These are phyloP conservation scores for Bombus fervidus DNA, from an alignment of 1,140 invertebrate species.

Conservation along the genomic window DNA sequence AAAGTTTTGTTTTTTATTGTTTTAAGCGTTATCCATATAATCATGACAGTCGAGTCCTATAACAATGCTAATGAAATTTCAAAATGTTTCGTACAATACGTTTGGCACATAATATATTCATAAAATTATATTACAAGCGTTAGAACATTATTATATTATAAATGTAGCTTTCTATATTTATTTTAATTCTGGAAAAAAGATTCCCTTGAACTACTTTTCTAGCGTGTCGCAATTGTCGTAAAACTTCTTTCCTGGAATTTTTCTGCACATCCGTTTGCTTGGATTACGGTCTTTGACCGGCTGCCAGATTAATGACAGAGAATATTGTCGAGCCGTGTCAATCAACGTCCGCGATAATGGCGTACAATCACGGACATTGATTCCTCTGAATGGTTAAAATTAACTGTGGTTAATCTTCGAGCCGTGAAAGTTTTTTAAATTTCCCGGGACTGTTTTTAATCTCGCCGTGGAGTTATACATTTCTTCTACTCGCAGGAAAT, in stretches of 20 bases:
- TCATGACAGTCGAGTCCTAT: too few species aligned
- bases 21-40: too few species aligned
- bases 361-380: conserved; percentile 4
- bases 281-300: too few species aligned
- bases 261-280: neutral
- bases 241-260: neutral
- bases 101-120: too few species aligned
- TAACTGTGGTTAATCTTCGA: neutral
- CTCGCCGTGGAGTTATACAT: neutral
- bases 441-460: too few species aligned
- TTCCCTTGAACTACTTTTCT: neutral
- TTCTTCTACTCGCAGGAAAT: too few species aligned
- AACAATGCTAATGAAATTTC: too few species aligned
- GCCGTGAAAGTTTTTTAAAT: neutral
- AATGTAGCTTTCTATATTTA: neutral
- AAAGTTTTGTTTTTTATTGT: too few species aligned
- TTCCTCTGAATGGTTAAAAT: neutral
- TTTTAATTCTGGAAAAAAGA: neutral
- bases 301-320: neutral
- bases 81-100: too few species aligned
- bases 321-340: neutral
- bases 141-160: too few species aligned
- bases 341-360: neutral
- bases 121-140: too few species aligned
- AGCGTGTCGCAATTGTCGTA: neutral